phyloP scores from a whole-genome alignment of 1,140 invertebrate genomes.

The Lanistes nyassanus region DNA sequence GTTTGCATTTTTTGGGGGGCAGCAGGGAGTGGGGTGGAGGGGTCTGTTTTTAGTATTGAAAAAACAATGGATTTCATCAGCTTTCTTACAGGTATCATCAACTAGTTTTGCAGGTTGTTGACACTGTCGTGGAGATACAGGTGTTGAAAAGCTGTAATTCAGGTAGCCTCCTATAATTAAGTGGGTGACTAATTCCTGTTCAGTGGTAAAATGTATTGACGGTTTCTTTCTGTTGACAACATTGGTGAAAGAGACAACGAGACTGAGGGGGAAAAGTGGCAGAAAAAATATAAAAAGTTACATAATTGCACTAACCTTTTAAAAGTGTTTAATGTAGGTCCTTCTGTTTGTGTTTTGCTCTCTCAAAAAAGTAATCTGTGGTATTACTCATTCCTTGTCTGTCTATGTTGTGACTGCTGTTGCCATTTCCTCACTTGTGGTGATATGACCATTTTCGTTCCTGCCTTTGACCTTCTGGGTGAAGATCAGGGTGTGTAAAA shows the following conservation, averaged over 20 bases:
- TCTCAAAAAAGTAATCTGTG: not conserved
- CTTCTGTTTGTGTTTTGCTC: not conserved
- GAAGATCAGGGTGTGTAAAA: too few species aligned
- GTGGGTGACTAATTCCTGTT: too few species aligned
- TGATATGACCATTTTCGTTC: not conserved
- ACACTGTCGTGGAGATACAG: too few species aligned
- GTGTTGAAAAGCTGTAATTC: too few species aligned
- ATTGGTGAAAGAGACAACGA: too few species aligned
- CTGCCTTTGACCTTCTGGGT: constrained; percentile 8
- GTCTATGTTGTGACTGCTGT: not conserved
- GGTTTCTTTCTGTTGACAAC: too few species aligned
- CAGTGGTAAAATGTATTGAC: too few species aligned
- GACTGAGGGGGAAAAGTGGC: too few species aligned
- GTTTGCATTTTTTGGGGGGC: not conserved
- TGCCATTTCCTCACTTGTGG: not conserved
- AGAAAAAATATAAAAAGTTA: too few species aligned
- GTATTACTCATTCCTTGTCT: not conserved
- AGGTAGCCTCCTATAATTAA: too few species aligned
- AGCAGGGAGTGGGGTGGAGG: not conserved
- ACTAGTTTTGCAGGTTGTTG: too few species aligned
- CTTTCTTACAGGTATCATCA: not conserved
- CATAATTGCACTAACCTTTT: too few species aligned
- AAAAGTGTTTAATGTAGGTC: not conserved
- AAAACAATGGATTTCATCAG: not conserved
- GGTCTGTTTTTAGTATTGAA: not conserved